Percentiles rank a stretch among this genome's conserved stretches.
Conservation (phyloP, 2,797 vertebrate species). For the Danio kyathit region DNA sequence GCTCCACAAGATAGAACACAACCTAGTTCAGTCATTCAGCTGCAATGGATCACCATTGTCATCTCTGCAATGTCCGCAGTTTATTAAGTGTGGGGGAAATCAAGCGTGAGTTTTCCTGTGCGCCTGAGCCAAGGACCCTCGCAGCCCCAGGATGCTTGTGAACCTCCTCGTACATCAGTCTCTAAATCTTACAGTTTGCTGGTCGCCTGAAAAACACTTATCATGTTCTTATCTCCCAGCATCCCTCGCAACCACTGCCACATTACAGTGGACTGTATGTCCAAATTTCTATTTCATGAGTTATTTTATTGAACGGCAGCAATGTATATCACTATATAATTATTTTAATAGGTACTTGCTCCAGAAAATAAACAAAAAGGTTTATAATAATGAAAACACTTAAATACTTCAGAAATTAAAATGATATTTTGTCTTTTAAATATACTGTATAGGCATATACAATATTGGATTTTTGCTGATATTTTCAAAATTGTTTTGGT, state of each 20-base stretch:
- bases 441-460: no score
- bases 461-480: no score
- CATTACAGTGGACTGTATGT: no score
- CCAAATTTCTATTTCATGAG: no score
- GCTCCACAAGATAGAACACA: not conserved
- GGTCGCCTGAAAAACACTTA: conserved; percentile 70
- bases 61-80: conserved; percentile 22
- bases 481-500: no score
- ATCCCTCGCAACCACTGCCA: conserved; percentile 47
- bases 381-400: no score
- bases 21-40: conserved; percentile 35
- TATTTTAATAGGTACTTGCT: no score
- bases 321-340: no score
- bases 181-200: conserved; percentile 74
- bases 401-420: no score
- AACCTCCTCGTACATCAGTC: conserved; percentile 58
- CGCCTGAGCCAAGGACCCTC: conserved; percentile 40
- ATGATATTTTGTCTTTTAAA: no score
- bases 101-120: conserved; percentile 35
- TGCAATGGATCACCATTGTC: conserved; percentile 38
- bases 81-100: conserved; percentile 41
- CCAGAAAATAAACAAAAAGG: no score
- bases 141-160: conserved; percentile 31
- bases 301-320: no score
- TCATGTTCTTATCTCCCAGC: conserved; percentile 70